Evolutionary conservation across 2,888 invertebrate genomes (phyloP), one percentile per base, ranked within the genome.

Genomic region (Sarcophaga subvicina): DNA sequence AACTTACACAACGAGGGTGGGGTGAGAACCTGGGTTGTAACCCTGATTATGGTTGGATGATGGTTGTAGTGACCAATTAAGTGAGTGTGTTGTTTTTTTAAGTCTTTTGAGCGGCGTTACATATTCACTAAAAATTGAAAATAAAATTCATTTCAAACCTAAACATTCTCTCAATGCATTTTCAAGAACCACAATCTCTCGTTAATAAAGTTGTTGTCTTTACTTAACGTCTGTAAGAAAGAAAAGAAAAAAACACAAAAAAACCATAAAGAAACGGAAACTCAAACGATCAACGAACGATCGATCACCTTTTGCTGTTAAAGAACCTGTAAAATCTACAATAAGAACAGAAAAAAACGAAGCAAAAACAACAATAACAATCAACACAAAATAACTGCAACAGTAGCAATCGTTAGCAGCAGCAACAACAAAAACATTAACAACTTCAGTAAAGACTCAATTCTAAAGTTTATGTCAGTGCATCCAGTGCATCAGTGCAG

Each of bases 221-320:
- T 66, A 20, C n/a, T 63, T 63, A 14, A 12, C 20, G 37, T 37
- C 37, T 37, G 37, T 37, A 37, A 37, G 4, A 37, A 37, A 37
- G 1, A 5, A 37, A 37, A 27, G 6, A 37, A 37, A 8, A 2
- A 10, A 37, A 37, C 10, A 37, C 8, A 37, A 8, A 37, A 37
- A 37, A 37, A 37, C 10, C 17, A 71, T 11, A 71, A 70, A 70
- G 2, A 64, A 82, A 77, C 82, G 82, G 82, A 64, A 77, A 77
- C 72, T 8, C 12, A 25, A 80, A 67, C 80, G 45, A 69, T 75
- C 67, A 69, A 69, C 60, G 47, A 73, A 64, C 80, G 45, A 67
- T 67, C 67, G 75, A 84, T 85, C 85, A 78, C 80, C 85, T 75
- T 45, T 82, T 66, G 75, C 85, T 77, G 85, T 82, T 76, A 37